Evolutionary conservation across 1,140 invertebrate genomes (phyloP).

Genomic region (Lasioglossum baleicum): DNA sequence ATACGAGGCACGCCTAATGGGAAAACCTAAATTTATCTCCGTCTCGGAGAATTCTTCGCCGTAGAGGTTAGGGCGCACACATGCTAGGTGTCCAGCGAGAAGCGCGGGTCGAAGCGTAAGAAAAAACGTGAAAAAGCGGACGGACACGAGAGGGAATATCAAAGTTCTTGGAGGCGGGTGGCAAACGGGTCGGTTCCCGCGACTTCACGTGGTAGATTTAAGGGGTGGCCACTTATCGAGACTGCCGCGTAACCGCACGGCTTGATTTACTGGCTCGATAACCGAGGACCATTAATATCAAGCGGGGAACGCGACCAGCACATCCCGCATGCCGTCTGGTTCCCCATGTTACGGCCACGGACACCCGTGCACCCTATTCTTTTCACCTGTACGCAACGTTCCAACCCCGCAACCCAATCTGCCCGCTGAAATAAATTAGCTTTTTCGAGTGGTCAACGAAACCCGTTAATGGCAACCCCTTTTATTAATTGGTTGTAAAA

Average conservation of each 20-base stretch:
- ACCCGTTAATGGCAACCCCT: too few species aligned
- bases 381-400: neutral
- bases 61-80: too few species aligned
- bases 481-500: too few species aligned
- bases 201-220: constrained; percentile 3
- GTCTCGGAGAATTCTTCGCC: too few species aligned
- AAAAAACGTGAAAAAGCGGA: too few species aligned
- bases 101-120: too few species aligned
- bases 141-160: neutral
- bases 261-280: constrained; percentile 39
- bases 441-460: too few species aligned
- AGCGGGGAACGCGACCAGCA: constrained; percentile 20
- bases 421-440: neutral
- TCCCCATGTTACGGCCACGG: neutral
- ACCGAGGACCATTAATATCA: constrained; percentile 28
- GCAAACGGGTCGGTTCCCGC: neutral
- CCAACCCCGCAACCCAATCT: too few species aligned
- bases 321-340: constrained; percentile 8
- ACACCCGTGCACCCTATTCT: neutral
- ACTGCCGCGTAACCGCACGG: constrained; percentile 11
- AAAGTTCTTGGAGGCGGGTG: neutral
- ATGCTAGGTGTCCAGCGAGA: too few species aligned
- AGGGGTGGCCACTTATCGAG: constrained; percentile 40
- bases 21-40: too few species aligned
- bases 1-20: too few species aligned